Base-by-base conservation (phyloP, 2,797 vertebrate species). In the Sandelia bainsii region DNA sequence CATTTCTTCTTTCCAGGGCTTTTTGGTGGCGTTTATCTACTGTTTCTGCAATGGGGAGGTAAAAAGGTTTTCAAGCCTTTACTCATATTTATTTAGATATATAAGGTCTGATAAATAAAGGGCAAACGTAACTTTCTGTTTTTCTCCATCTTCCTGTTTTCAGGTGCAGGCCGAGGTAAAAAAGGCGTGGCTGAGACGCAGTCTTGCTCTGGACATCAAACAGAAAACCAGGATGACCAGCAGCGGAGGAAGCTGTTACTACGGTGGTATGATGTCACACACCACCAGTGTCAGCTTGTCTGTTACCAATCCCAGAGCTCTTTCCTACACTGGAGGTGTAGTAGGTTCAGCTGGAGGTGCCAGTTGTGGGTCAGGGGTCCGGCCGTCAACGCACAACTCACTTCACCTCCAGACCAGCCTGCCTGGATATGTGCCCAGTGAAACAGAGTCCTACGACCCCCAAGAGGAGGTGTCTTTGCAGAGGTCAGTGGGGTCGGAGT, bases 41-140 rank as follows among this genome's bases (percentile, higher is more conserved):
- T 96, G 95, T 85, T 96, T 96, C 93, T 96, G 94, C 89, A 96
- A 96, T 20, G 95, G 96, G 10, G 96, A 96, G 95, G 95, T 96
- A 93, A 89, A 9, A 25, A 57, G 0, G 1, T 37, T 60, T 23
- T 20, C 0, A 44, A 46, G 8, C 16, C 2, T 39, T 0, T 8
- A 37, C 11, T 62, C 34, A 53, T 9, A 67, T 50, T 29, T n/a
- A 16, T n/a, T 25, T 4, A 0, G 8, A 2, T 5, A 13, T 17
- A 13, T 16, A 0, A 8, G 2, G 19, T 29, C n/a, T 22, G 13
- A 20, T 48, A 2, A 25, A 17, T 44, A 10, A 29, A 22, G 20
- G 5, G 23, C 2, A 12, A 64, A 46, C 1, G 3, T 5, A 27
- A 29, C 6, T 19, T 32, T 17, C 22, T 17, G 17, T 42, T 49